These are phyloP conservation scores for Torymus auratus DNA, from an alignment of 2,888 invertebrate species.

Conservation along the genomic window DNA sequence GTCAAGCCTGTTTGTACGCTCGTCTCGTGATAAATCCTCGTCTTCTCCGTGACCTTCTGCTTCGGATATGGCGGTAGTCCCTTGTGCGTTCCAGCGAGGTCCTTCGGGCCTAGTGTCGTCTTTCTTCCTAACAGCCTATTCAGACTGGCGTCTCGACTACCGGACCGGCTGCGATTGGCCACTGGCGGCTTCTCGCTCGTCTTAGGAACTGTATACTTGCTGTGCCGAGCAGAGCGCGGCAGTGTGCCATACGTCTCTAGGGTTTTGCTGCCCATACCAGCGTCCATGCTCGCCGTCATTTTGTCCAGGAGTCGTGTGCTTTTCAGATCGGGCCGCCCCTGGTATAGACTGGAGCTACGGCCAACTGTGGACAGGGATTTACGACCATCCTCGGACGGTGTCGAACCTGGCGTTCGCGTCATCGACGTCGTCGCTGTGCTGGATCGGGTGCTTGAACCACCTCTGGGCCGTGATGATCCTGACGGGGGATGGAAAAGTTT, in stretches of 20 bases:
- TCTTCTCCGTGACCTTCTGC: slow-evolving; percentile 77
- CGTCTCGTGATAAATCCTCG: slow-evolving; percentile 89
- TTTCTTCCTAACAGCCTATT: slow-evolving; percentile 71
- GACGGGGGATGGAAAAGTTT: not conserved
- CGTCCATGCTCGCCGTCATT: slow-evolving; percentile 73
- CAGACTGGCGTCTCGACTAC: slow-evolving; percentile 77
- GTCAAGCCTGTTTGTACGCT: slow-evolving; percentile 87
- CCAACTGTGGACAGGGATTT: slow-evolving; percentile 60
- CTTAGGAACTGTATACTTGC: slow-evolving; percentile 51
- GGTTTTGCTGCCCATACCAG: slow-evolving; percentile 70
- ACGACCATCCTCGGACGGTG: slow-evolving; percentile 69
- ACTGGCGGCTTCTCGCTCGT: slow-evolving; percentile 78
- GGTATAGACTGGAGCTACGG: slow-evolving; percentile 40
- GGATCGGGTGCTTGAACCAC: slow-evolving; percentile 54
- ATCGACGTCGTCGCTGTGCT: slow-evolving; percentile 42
- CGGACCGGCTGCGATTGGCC: slow-evolving; percentile 76
- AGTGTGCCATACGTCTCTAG: slow-evolving; percentile 88
- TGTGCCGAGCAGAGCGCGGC: slow-evolving; percentile 82
- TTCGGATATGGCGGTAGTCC: slow-evolving; percentile 76
- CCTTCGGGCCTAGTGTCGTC: slow-evolving; percentile 56
- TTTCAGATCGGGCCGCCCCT: slow-evolving; percentile 58
- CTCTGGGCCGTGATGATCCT: slow-evolving; percentile 44
- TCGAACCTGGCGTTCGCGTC: slow-evolving; percentile 67
- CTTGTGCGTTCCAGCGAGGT: slow-evolving; percentile 68
- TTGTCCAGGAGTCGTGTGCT: slow-evolving; percentile 61